A percentile compares a stretch with the other conserved stretches of the same genome.
phyloP scores from a whole-genome alignment of 2,113 vertebrate genomes.

The Calidris pygmaea region DNA sequence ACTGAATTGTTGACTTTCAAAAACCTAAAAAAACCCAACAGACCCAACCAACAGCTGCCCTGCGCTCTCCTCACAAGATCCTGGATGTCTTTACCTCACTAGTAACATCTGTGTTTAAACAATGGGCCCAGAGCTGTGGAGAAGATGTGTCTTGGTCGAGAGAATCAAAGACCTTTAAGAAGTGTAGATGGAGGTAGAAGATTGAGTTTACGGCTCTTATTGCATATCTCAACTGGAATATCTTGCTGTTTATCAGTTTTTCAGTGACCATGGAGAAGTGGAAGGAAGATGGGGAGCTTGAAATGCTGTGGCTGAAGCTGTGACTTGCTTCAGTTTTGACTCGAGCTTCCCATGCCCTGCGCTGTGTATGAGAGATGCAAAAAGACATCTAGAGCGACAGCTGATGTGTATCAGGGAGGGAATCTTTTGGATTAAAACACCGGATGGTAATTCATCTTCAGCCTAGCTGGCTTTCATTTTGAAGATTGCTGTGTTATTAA shows the following conservation, averaged over 20 bases:
- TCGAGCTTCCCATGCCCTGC: accelerated
- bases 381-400: not conserved
- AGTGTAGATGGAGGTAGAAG: not conserved
- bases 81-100: not conserved
- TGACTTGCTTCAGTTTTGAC: not conserved
- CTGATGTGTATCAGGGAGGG: not conserved
- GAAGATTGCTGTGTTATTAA: not conserved
- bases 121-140: not conserved
- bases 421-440: not conserved
- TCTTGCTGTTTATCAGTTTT: not conserved
- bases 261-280: not conserved
- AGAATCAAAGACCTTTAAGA: not conserved
- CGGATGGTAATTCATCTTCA: not conserved
- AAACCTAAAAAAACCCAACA: not conserved
- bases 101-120: not conserved
- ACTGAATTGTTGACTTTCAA: not conserved
- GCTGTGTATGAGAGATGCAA: not conserved
- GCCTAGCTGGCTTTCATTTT: not conserved
- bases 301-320: not conserved
- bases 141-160: not conserved
- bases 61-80: not conserved
- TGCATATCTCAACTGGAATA: not conserved
- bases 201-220: not conserved
- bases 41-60: not conserved
- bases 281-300: not conserved